phyloP scores from a whole-genome alignment of 2,797 vertebrate species.

The Graptemys geographica region DNA sequence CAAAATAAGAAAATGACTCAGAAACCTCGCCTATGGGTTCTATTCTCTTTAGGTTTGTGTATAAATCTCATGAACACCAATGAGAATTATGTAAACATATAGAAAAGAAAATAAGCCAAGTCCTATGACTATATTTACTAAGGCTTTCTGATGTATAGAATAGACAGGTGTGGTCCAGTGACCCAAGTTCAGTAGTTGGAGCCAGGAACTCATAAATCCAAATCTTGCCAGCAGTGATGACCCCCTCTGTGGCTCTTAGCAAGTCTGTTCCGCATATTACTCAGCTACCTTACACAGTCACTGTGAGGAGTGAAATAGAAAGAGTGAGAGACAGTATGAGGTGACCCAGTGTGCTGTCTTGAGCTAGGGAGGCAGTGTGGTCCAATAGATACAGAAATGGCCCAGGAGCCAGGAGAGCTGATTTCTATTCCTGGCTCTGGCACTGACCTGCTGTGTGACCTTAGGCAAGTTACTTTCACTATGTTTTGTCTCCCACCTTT shows the following conservation, averaged over 20 bases:
- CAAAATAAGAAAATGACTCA: neutral
- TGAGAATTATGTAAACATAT: neutral
- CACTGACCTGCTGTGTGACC: neutral
- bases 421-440: neutral
- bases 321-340: neutral
- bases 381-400: neutral
- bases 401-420: neutral
- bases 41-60: neutral
- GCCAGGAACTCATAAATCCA: neutral
- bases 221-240: neutral
- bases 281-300: neutral
- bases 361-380: neutral
- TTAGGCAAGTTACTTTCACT: neutral
- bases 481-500: neutral
- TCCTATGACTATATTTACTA: neutral
- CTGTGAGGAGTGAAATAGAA: neutral
- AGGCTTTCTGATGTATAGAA: neutral
- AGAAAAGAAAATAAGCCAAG: neutral
- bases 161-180: neutral
- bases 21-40: neutral
- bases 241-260: neutral
- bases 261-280: neutral
- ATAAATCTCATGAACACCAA: neutral
- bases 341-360: neutral
- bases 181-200: neutral